Evolutionary conservation across 2,113 vertebrate species (phyloP).

Genomic region (Burhinus oedicnemus): DNA sequence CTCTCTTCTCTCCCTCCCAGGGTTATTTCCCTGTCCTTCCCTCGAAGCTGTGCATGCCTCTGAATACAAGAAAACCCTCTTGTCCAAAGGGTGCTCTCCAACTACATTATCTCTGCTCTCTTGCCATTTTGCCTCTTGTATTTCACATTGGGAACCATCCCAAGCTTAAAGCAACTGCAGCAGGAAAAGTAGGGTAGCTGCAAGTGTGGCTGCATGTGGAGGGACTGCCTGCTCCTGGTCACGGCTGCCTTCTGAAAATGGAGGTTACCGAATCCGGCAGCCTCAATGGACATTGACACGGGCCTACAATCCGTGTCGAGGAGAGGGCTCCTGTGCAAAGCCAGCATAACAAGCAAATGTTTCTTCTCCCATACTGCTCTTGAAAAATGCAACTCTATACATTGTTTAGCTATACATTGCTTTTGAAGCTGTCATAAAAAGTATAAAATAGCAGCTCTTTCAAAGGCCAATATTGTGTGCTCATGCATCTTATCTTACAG

Average conservation of each 20-base stretch:
- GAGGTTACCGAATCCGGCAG: background rate
- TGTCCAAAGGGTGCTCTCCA: background rate
- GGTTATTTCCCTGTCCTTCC: background rate
- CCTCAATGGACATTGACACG: background rate
- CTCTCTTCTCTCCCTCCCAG: background rate
- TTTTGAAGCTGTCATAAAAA: background rate
- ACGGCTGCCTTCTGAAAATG: background rate
- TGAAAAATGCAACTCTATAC: background rate
- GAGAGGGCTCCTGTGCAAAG: background rate
- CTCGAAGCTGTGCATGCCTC: fast-evolving
- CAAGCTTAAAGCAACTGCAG: background rate
- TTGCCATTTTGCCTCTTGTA: background rate
- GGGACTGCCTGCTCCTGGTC: background rate
- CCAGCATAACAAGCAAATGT: background rate
- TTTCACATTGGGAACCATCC: fast-evolving
- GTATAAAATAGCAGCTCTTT: background rate
- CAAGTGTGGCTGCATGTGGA: fast-evolving
- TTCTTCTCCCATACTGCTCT: background rate
- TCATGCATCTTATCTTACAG: background rate
- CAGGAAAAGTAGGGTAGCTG: background rate
- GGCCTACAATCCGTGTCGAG: background rate
- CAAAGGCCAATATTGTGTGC: background rate
- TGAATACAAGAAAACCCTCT: background rate
- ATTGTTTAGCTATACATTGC: background rate
- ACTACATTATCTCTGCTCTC: background rate